Base-by-base conservation (phyloP, 2,888 invertebrate species). In the Hydroisotoma schaefferi region DNA sequence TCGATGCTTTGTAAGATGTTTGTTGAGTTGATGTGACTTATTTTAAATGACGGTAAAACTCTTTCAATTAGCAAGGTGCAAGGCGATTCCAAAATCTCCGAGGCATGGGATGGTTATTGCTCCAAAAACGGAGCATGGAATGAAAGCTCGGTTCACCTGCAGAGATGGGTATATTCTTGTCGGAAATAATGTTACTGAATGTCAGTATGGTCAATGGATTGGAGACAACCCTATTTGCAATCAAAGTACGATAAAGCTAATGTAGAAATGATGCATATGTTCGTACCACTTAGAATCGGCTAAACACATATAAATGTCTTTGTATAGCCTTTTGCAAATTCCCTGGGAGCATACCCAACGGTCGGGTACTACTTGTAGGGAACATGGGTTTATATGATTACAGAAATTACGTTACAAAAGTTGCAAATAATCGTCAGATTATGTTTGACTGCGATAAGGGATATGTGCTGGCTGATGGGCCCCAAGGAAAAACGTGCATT, bases 331-430 rank as follows among this genome's bases (percentile, higher is more conserved):
- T 88, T 75, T 95, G 95, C 75, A 90, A 92, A 0, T 94, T 90
- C 76, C 94, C 95, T 12, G 95, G 63, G 59, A 59, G 58, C 59
- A 69, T 69, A 46, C 65, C 65, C 62, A 87, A 94, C 75, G 95
- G 95, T 1, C 90, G 92, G 77, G 91, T 95, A 0, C 80, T 94
- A 2, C 80, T 94, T 1, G 94, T 94, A 0, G 94, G 94, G 2
- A 93, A 94, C 76, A 94, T 94, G 90, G 95, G 95, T 0, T 81
- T 94, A 38, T 97, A 95, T 76, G 93, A 94, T 76, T 97, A 97
- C 76, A 81, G 94, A 55, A 90, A 91, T 0, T 97, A 97, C 76
- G 94, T 97, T 0, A 86, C 86, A 73, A 92, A 89, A 81, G 89
- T 90, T 70, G 79, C 87, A 25, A 93, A 94, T 76, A 93, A 94